Evolutionary conservation across 2,888 invertebrate species (phyloP), one percentile per base, ranked within the genome.

Genomic region (Hyposoter didymator): DNA sequence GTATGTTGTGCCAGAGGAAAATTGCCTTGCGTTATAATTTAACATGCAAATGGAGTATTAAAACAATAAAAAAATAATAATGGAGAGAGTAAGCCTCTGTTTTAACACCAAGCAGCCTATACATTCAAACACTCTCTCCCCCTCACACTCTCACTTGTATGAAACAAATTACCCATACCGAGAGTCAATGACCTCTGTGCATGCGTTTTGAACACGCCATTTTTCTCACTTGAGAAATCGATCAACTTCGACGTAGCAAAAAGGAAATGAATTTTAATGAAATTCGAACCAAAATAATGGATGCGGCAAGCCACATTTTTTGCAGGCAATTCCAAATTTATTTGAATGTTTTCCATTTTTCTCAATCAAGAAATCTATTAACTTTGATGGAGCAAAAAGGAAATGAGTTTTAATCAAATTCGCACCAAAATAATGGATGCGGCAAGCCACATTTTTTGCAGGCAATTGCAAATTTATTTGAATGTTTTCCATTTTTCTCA

Each of bases 41-140:
- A n/a, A 35, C 66, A 66, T 14, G n/a, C 17, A 7, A 67, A 67
- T 45, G 8, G 12, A 22, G 22, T 17, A 67, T 45, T 17, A 8
- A 35, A 52, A 35, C 8, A 52, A 52, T 79, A 64, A 70, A 28
- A 66, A 75, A 52, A 66, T 35, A 28, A 14, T 1, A 8, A 17
- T 22, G 19, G 47, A 73, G 81, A 81, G 78, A 19, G 78, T 82
- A 67, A 81, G 82, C 67, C 81, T 78, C 76, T 32, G 28, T 22
- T 28, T 72, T 35, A 64, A 70, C 72, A 66, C 39, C 52, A 73
- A 74, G 22, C 43, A 43, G 59, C 73, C 62, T 43, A 39, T 73
- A 17, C 45, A 28, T 62, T 22, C 47, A 55, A 59, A 55, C 55
- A 64, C 59, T 45, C 12, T 35, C 43, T 47, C 43, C 59, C 8